Percentiles rank a stretch among this genome's conserved stretches.
Evolutionary conservation across 2,888 invertebrate genomes (phyloP).

Genomic region (Spilarctia lutea): DNA sequence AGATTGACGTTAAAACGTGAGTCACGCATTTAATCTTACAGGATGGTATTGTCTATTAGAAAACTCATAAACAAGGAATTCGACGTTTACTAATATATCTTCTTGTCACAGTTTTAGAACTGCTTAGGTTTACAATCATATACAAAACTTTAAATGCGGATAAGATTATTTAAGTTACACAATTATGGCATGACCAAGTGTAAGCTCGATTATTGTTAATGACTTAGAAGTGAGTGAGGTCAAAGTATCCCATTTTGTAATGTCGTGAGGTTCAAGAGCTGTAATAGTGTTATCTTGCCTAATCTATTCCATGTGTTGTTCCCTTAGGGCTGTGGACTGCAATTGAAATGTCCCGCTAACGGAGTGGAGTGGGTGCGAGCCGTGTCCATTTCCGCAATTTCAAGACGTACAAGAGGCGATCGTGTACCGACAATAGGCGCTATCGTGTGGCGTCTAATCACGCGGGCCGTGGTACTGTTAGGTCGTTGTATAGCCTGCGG

Average conservation of each 20-base stretch:
- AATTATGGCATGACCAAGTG: slow-evolving; percentile 52
- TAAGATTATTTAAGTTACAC: slow-evolving; percentile 63
- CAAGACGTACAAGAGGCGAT: slow-evolving; percentile 83
- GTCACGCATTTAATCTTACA: slow-evolving; percentile 68
- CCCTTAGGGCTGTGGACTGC: slow-evolving; percentile 65
- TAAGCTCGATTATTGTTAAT: slow-evolving; percentile 61
- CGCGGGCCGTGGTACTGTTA: slow-evolving; percentile 81
- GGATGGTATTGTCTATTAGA: slow-evolving; percentile 79
- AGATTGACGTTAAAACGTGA: slow-evolving; percentile 63
- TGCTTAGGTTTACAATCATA: slow-evolving; percentile 51
- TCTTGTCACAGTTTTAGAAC: slow-evolving; percentile 76
- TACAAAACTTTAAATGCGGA: slow-evolving; percentile 63
- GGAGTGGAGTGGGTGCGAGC: slow-evolving; percentile 80
- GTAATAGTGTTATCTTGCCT: slow-evolving; percentile 38
- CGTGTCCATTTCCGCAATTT: slow-evolving; percentile 85
- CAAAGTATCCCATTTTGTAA: slow-evolving; percentile 17
- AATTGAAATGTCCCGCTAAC: slow-evolving; percentile 85
- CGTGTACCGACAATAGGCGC: slow-evolving; percentile 84
- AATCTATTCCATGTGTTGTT: slow-evolving; percentile 67
- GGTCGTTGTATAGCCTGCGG: slow-evolving; percentile 75
- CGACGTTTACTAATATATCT: slow-evolving; percentile 80
- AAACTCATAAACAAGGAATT: slow-evolving; percentile 79
- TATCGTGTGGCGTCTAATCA: slow-evolving; percentile 86
- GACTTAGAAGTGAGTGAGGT: slow-evolving; percentile 27
- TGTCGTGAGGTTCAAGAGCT: slow-evolving; percentile 25